Evolutionary conservation across 2,888 invertebrate species (phyloP).

Genomic region (Macrophya annulata): DNA sequence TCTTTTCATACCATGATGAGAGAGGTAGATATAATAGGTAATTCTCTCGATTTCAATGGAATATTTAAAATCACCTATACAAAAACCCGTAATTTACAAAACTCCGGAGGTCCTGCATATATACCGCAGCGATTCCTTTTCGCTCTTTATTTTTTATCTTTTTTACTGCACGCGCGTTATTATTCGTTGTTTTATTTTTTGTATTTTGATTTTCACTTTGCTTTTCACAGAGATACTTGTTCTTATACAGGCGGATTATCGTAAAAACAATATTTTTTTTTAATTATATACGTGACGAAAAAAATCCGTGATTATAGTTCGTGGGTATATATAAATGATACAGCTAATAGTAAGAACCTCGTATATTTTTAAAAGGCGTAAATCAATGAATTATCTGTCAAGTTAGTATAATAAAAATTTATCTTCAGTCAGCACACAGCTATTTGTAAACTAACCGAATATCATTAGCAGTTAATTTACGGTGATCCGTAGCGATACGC

Average conservation of each 20-base stretch:
- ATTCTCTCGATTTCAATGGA: constrained; percentile 44
- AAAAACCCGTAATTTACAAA: constrained; percentile 18
- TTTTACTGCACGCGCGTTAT: neutral
- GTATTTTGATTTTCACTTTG: neutral
- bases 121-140: neutral
- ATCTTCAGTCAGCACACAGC: constrained; percentile 11
- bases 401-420: constrained; percentile 22
- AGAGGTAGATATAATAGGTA: constrained; percentile 20
- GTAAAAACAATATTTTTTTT: neutral
- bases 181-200: neutral
- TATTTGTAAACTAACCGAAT: constrained; percentile 35
- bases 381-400: constrained; percentile 37
- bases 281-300: neutral
- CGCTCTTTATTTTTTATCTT: neutral
- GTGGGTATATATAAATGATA: neutral
- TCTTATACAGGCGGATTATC: neutral
- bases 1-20: constrained; percentile 3
- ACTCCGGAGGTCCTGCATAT: constrained; percentile 12
- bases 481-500: constrained; percentile 29
- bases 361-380: neutral
- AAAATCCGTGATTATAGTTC: neutral
- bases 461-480: constrained; percentile 43
- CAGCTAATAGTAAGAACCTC: neutral
- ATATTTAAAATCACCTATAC: neutral
- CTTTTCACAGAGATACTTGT: neutral